phyloP scores from a whole-genome alignment of 2,888 invertebrate species.

The Phoenoteleia sp. region DNA sequence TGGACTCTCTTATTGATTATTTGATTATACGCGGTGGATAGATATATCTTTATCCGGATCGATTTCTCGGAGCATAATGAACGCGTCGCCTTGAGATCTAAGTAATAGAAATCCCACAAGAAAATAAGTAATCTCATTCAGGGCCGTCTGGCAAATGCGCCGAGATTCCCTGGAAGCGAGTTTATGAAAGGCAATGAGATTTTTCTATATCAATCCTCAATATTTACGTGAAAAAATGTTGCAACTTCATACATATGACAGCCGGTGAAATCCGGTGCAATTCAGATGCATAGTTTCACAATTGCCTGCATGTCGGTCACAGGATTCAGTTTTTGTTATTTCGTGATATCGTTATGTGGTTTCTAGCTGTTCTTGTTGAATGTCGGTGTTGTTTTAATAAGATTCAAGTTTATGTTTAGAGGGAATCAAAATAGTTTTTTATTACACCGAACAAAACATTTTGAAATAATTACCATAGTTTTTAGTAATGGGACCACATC shows the following conservation, averaged over 20 bases:
- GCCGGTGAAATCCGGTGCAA: slow-evolving; percentile 38
- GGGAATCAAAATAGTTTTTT: too few relatives aligned
- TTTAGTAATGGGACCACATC: too few relatives aligned
- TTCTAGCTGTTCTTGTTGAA: slow-evolving; percentile 22
- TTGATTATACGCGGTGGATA: background rate
- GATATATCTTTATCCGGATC: slow-evolving; percentile 12
- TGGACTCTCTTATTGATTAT: background rate
- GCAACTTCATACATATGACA: slow-evolving; percentile 44
- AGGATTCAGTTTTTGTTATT: slow-evolving; percentile 49
- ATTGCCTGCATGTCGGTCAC: slow-evolving; percentile 49
- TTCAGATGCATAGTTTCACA: slow-evolving; percentile 49
- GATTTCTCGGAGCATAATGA: background rate
- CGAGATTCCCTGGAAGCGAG: slow-evolving; percentile 41
- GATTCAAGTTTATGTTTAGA: too few relatives aligned
- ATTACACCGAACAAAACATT: too few relatives aligned
- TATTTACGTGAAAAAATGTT: slow-evolving; percentile 37
- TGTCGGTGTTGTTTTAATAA: too few relatives aligned
- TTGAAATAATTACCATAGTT: too few relatives aligned
- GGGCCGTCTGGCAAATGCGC: slow-evolving; percentile 26
- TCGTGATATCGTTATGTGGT: slow-evolving; percentile 28
- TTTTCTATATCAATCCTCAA: slow-evolving; percentile 53
- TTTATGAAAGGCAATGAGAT: slow-evolving; percentile 37
- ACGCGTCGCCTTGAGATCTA: slow-evolving; percentile 24
- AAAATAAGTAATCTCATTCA: slow-evolving; percentile 46
- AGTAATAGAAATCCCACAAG: slow-evolving; percentile 51